Conservation (phyloP, 2,888 invertebrate genomes). For the Iphiclides podalirius region DNA sequence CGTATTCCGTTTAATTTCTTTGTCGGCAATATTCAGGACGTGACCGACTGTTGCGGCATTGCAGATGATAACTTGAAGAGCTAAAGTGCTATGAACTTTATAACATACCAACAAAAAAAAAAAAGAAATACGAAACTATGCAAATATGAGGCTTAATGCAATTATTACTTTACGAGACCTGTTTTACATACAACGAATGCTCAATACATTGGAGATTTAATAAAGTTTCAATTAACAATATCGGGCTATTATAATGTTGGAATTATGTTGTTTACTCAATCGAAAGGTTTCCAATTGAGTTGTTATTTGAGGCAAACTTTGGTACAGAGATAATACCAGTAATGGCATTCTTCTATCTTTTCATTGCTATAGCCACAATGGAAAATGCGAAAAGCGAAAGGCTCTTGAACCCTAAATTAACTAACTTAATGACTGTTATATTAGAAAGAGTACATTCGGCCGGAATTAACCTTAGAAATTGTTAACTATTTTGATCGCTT, state of each 20-base stretch:
- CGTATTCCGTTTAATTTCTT: constrained; percentile 34
- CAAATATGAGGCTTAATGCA: constrained; percentile 14
- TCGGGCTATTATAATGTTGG: background rate
- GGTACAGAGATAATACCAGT: no score
- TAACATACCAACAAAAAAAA: constrained; percentile 17
- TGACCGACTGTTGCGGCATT: constrained; percentile 56
- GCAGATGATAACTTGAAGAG: constrained; percentile 25
- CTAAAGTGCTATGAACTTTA: constrained; percentile 19
- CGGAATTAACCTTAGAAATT: no score
- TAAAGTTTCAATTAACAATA: constrained; percentile 10
- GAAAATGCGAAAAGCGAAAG: no score
- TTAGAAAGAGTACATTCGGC: no score
- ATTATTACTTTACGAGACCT: constrained; percentile 13
- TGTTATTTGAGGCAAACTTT: no score
- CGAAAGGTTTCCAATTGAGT: no score
- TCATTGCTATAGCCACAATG: no score
- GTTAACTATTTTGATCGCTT: no score
- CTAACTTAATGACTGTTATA: no score
- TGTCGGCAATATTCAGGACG: constrained; percentile 63
- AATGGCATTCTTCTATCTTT: no score
- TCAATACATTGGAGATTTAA: constrained; percentile 5
- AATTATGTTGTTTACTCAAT: no score
- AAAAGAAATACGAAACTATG: background rate
- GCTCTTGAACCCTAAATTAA: no score
- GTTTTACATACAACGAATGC: constrained; percentile 1